These are phyloP conservation scores for Drosophila ambigua DNA, from an alignment of 1,140 invertebrate species.

Conservation along the genomic window DNA sequence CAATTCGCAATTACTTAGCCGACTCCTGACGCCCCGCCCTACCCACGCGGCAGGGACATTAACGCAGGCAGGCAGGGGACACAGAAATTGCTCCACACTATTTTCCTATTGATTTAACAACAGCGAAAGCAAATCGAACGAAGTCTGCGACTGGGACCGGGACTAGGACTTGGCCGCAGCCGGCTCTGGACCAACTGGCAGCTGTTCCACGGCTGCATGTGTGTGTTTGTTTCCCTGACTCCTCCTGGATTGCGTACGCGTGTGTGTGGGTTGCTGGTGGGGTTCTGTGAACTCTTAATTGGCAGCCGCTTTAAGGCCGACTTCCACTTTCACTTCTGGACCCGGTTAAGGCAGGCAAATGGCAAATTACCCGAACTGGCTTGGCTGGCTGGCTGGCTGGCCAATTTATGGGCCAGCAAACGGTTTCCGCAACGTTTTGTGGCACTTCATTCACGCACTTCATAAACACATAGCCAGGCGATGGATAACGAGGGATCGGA, in stretches of 20 bases:
- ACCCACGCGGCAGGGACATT: conserved; percentile 26
- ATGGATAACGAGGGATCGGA: background rate
- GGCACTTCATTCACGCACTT: conserved; percentile 57
- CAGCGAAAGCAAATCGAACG: background rate
- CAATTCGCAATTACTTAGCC: conserved; percentile 76
- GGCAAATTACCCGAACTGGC: conserved; percentile 47
- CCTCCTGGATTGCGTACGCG: background rate
- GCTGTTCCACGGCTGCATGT: background rate
- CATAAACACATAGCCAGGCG: conserved; percentile 40
- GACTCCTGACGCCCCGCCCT: conserved; percentile 24
- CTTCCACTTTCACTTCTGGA: conserved; percentile 40
- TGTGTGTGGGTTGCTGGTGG: conserved; percentile 1
- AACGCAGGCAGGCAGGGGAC: conserved; percentile 37
- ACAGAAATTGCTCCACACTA: conserved; percentile 17
- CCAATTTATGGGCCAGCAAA: conserved; percentile 54
- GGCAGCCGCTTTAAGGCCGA: conserved; percentile 17
- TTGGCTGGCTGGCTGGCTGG: conserved; percentile 14
- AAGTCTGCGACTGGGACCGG: background rate
- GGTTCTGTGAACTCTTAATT: conserved; percentile 31
- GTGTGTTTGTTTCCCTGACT: background rate
- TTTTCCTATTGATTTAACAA: conserved; percentile 59
- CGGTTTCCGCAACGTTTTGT: conserved; percentile 40
- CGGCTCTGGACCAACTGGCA: background rate
- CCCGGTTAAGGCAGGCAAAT: conserved; percentile 18
- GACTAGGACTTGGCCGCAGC: background rate